phyloP scores from a whole-genome alignment of 1,140 invertebrate species.

The Pomacea maculata region DNA sequence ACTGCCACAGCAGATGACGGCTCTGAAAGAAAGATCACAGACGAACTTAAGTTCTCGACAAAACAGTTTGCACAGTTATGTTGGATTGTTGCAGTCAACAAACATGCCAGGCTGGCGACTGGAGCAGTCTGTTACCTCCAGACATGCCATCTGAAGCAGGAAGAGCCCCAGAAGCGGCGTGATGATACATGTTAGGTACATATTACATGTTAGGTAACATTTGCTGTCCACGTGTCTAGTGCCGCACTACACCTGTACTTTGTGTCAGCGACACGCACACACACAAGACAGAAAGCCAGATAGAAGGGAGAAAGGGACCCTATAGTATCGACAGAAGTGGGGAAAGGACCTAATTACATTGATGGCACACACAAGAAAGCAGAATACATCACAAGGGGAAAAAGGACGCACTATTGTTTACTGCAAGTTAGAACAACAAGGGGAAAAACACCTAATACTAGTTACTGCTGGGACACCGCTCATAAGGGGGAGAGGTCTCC shows the following conservation, averaged over 20 bases:
- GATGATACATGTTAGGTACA: neutral
- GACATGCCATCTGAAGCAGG: too few relatives aligned
- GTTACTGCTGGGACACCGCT: neutral
- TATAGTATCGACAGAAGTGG: neutral
- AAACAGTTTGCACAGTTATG: too few relatives aligned
- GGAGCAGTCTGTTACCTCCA: too few relatives aligned
- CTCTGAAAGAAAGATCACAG: too few relatives aligned
- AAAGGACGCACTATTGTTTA: too few relatives aligned
- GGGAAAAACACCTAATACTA: neutral
- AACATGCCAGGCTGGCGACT: too few relatives aligned
- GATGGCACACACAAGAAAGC: neutral
- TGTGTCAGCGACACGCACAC: constrained; percentile 1
- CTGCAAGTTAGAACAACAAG: neutral
- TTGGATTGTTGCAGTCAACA: too few relatives aligned
- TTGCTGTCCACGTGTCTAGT: neutral
- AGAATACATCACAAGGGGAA: neutral
- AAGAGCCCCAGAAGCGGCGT: too few relatives aligned
- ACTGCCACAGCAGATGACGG: too few relatives aligned
- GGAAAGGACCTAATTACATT: neutral
- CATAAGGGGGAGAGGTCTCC: neutral
- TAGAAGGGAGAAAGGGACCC: neutral
- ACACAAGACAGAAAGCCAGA: constrained; percentile 6
- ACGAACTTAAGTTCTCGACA: too few relatives aligned
- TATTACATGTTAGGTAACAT: neutral
- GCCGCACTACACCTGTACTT: neutral